Conservation (phyloP, 2,888 invertebrate genomes). For the Meta bourneti region DNA sequence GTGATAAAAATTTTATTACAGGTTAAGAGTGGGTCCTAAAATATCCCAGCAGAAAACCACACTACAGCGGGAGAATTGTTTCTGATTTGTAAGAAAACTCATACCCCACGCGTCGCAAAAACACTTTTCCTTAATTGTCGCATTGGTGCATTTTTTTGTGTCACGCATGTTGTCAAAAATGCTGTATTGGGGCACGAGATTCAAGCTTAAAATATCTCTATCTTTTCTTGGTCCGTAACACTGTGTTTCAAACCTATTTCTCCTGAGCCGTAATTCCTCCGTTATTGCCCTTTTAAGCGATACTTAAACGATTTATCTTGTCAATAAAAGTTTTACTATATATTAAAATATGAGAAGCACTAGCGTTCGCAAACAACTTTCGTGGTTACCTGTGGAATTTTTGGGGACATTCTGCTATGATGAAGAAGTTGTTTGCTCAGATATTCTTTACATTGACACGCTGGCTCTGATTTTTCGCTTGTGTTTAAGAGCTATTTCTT, state of each 20-base stretch:
- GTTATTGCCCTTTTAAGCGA: conserved; percentile 76
- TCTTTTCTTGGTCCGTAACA: neutral
- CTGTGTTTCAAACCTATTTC: conserved; percentile 62
- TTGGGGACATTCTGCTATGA: conserved; percentile 37
- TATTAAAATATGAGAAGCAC: conserved; percentile 73
- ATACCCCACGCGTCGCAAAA: conserved; percentile 9
- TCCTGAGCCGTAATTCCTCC: conserved; percentile 67
- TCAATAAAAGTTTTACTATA: conserved; percentile 76
- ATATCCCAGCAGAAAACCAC: conserved; percentile 59
- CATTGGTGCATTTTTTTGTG: neutral
- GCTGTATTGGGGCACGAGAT: neutral
- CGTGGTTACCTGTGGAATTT: conserved; percentile 67
- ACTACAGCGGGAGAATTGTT: conserved; percentile 15
- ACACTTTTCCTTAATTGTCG: conserved; percentile 17
- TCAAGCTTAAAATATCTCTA: conserved; percentile 5
- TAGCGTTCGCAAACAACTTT: conserved; percentile 60
- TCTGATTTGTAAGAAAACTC: conserved; percentile 36
- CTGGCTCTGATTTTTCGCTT: neutral
- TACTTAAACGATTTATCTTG: conserved; percentile 76
- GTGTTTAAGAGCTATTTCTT: neutral
- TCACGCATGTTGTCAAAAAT: conserved; percentile 2
- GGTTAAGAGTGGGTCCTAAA: conserved; percentile 71
- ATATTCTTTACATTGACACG: neutral
- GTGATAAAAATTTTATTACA: conserved; percentile 74
- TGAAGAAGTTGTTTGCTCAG: conserved; percentile 41